A percentile compares a stretch with the other conserved stretches of the same genome.
Conservation (phyloP, 2,888 invertebrate species). For the Parelbella ahira region DNA sequence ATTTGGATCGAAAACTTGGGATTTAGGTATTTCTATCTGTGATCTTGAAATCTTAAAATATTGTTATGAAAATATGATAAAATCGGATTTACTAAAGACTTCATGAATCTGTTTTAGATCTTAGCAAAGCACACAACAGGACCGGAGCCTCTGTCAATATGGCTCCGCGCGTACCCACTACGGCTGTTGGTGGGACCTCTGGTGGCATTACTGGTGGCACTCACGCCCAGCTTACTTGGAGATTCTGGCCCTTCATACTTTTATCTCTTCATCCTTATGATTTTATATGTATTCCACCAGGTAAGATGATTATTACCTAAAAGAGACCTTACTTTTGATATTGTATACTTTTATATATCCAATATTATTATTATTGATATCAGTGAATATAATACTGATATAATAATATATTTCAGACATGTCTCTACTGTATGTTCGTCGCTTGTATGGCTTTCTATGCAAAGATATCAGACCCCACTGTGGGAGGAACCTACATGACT, state of each 20-base stretch:
- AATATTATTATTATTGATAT: background rate
- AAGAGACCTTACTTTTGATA: too few relatives aligned
- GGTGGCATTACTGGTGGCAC: conserved; percentile 90
- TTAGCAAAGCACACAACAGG: conserved; percentile 88
- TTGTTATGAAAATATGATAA: too few relatives aligned
- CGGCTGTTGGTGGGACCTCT: conserved; percentile 92
- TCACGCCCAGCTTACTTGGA: conserved; percentile 88
- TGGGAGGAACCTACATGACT: conserved; percentile 99
- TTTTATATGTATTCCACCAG: conserved; percentile 94
- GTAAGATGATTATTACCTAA: too few relatives aligned
- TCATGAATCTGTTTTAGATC: too few relatives aligned
- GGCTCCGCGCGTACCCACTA: conserved; percentile 92
- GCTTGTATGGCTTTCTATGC: conserved; percentile 99
- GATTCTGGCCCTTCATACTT: conserved; percentile 78
- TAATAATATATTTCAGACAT: conserved; percentile 81
- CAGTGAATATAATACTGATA: background rate
- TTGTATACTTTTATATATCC: background rate
- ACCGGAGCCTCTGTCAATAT: conserved; percentile 92
- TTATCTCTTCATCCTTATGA: conserved; percentile 88
- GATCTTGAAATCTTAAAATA: too few relatives aligned
- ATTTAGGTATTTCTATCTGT: too few relatives aligned
- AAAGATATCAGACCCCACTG: conserved; percentile 96
- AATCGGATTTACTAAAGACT: too few relatives aligned
- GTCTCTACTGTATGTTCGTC: conserved; percentile 98
- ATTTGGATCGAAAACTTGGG: too few relatives aligned